Evolutionary conservation across 2,888 invertebrate genomes (phyloP).

Genomic region (Zhengitettix transpicula): DNA sequence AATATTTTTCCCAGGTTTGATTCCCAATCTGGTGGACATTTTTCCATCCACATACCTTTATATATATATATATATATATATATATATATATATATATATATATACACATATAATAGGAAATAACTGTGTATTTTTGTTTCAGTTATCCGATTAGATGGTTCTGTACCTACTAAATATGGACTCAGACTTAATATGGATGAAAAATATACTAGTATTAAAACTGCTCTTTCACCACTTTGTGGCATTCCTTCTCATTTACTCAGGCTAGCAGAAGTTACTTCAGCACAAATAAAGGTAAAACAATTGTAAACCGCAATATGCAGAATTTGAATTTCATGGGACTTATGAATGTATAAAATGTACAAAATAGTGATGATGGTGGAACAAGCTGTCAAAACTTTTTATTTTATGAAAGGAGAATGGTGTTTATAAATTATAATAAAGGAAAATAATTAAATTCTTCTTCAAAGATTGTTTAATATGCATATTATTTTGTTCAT

Average conservation of each 20-base stretch:
- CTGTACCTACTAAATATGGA: constrained; percentile 71
- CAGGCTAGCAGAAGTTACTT: constrained; percentile 53
- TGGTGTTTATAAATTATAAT: too few species aligned
- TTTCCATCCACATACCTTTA: too few species aligned
- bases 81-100: too few species aligned
- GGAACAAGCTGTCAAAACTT: neutral
- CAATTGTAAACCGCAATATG: neutral
- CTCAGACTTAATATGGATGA: constrained; percentile 69
- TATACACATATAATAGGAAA: too few species aligned
- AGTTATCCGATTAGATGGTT: constrained; percentile 67
- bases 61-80: too few species aligned
- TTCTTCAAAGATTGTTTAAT: too few species aligned
- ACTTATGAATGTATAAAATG: neutral
- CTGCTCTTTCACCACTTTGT: constrained; percentile 45
- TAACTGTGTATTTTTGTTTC: constrained; percentile 2
- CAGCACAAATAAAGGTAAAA: constrained; percentile 41
- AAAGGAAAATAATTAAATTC: too few species aligned
- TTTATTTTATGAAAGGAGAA: too few species aligned
- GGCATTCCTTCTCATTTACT: constrained; percentile 42
- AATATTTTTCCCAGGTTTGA: too few species aligned
- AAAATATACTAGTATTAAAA: constrained; percentile 58
- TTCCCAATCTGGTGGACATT: too few species aligned
- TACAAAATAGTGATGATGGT: neutral
- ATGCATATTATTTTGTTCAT: too few species aligned
- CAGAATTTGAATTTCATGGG: neutral